A percentile compares a stretch with the other conserved stretches of the same genome.
Conservation (phyloP, 2,113 vertebrate species). For the Monopterus albus region DNA sequence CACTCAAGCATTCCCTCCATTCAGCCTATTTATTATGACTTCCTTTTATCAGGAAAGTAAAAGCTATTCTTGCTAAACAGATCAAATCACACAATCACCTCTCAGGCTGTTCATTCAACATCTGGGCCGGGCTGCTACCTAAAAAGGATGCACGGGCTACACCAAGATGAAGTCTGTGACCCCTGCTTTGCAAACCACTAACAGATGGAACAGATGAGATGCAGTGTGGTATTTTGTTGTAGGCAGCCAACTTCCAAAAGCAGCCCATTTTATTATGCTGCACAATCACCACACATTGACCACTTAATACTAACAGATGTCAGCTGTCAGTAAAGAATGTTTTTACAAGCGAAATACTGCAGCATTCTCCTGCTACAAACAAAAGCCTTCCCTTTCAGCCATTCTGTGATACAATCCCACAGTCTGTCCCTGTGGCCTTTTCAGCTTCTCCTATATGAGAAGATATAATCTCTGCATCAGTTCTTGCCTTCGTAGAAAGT, state of each 20-base stretch:
- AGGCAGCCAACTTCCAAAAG: conserved; percentile 39
- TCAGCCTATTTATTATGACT: conserved; percentile 21
- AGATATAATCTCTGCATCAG: conserved; percentile 71
- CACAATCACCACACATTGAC: conserved; percentile 50
- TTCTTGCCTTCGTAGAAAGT: conserved; percentile 40
- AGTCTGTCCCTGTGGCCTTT: conserved; percentile 56
- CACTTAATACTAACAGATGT: conserved; percentile 52
- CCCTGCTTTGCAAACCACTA: conserved; percentile 56
- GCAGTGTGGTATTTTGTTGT: conserved; percentile 42
- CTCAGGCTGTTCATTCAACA: conserved; percentile 40
- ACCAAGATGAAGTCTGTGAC: conserved; percentile 58
- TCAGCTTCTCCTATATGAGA: conserved; percentile 50
- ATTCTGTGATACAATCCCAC: conserved; percentile 25
- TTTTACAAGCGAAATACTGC: conserved; percentile 25
- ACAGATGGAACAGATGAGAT: conserved; percentile 67
- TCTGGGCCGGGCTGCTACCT: conserved; percentile 58
- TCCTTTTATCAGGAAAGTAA: conserved; percentile 31
- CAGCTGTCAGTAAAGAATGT: conserved; percentile 42
- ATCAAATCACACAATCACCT: conserved; percentile 70
- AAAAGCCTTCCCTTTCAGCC: conserved; percentile 20
- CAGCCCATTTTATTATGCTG: conserved; percentile 41
- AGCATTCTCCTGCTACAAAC: conserved; percentile 12
- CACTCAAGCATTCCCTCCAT: not conserved
- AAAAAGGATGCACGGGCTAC: conserved; percentile 76
- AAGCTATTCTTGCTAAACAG: conserved; percentile 56